Evolutionary conservation across 1,140 invertebrate genomes (phyloP), one percentile per base, ranked within the genome.

Genomic region (Arctopsyche grandis): DNA sequence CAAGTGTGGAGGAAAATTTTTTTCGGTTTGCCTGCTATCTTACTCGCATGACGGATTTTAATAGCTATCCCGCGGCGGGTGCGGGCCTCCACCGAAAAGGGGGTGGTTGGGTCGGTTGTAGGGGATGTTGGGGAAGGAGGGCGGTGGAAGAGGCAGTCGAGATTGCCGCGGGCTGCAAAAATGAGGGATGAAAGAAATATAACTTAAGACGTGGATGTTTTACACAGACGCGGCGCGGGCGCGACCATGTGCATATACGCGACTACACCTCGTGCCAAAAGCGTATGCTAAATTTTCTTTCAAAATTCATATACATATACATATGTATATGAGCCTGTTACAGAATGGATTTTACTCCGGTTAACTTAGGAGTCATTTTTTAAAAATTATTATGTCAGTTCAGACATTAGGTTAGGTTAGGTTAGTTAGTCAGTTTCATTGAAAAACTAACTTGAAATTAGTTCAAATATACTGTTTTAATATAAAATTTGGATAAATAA

Each of bases 101-200:
- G 84, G 83, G 83, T 74, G 81, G 48, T 69, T 26, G 46, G 10
- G 46, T 0, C 9, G 46, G 16, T 24, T 43, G 9, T 26, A 12
- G 43, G 70, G 16, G 71, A 19, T 66, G 29, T 12, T 21, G 29
- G 24, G 7, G 52, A 60, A 5, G 63, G 29, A 84, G 84, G 86
- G 86, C 85, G 85, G 86, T 87, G 85, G 86, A 87, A 85, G 29
- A 38, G 29, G 29, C 7, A 38, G 86, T 88, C 86, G 86, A 88
- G 88, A 89, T 89, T 88, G 88, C 88, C 88, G 87, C 88, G 86
- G 87, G 88, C 88, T 89, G 87, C 87, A 89, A 88, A 89, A 89
- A 89, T 89, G 88, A 89, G 88, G 88, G 88, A 89, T 89, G 88
- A 89, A 89, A 89, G 88, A 89, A 89, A 89, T 89, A 89, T 89